A percentile compares a stretch with the other conserved stretches of the same genome.
Conservation (phyloP, 2,797 vertebrate species). For the Coregonus suidteri region DNA sequence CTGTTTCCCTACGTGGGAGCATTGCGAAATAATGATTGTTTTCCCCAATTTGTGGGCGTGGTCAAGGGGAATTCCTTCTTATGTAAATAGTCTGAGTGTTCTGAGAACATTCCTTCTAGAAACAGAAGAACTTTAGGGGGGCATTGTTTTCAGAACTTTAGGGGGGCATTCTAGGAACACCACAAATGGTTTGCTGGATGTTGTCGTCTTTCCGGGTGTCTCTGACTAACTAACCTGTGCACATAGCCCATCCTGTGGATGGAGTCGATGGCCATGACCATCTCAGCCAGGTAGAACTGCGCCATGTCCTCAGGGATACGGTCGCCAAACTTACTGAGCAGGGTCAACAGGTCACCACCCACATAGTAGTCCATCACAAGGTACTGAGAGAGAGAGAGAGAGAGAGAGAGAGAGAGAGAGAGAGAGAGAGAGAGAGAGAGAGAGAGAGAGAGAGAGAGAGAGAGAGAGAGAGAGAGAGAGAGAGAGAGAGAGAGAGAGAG, state of each 20-base stretch:
- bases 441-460: background rate
- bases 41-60: too few relatives aligned
- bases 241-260: slow-evolving; percentile 86
- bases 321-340: slow-evolving; percentile 98
- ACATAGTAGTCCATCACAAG: slow-evolving; percentile 99
- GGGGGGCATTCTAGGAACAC: background rate
- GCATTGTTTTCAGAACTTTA: background rate
- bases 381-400: slow-evolving; percentile 69
- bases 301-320: slow-evolving; percentile 96
- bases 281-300: slow-evolving; percentile 94
- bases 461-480: background rate
- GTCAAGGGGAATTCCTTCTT: too few relatives aligned
- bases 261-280: slow-evolving; percentile 91
- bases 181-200: background rate
- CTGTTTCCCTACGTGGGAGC: too few relatives aligned
- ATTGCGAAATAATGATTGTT: too few relatives aligned
- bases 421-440: background rate
- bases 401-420: background rate
- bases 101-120: background rate
- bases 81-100: background rate
- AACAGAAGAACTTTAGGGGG: background rate
- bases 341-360: slow-evolving; percentile 92
- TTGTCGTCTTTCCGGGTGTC: background rate
- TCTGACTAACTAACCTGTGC: slow-evolving; percentile 72
- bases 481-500: background rate